Conservation (phyloP, 2,113 vertebrate species). For the Amazona vittata region DNA sequence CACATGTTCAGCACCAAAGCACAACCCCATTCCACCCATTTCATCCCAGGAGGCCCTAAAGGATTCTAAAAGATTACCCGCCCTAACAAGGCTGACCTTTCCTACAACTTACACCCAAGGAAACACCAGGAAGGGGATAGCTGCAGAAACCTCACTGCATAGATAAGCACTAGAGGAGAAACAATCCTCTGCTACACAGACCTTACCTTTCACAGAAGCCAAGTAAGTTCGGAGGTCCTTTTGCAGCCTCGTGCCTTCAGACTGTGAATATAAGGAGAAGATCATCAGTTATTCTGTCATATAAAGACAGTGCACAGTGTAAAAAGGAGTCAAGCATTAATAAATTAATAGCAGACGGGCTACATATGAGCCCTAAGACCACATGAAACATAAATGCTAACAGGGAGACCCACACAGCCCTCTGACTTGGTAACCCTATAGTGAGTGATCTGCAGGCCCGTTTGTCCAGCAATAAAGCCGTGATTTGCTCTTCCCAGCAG, state of each 20-base stretch:
- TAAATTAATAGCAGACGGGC: background rate
- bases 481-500: background rate
- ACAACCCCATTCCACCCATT: background rate
- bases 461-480: background rate
- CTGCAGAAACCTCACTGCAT: background rate
- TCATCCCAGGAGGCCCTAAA: background rate
- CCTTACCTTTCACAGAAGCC: conserved; percentile 90
- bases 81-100: background rate
- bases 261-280: conserved; percentile 69
- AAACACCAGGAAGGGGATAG: background rate
- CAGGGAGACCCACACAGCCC: background rate
- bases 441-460: background rate
- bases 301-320: accelerated
- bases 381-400: background rate
- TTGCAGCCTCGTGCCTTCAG: conserved; percentile 92
- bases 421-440: background rate
- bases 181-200: background rate
- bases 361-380: background rate
- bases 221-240: conserved; percentile 93
- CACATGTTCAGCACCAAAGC: background rate
- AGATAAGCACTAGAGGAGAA: background rate
- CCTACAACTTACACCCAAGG: background rate
- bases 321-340: background rate
- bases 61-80: background rate
- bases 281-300: background rate